phyloP scores from a whole-genome alignment of 2,888 invertebrate genomes.

The Athetis lepigone region DNA sequence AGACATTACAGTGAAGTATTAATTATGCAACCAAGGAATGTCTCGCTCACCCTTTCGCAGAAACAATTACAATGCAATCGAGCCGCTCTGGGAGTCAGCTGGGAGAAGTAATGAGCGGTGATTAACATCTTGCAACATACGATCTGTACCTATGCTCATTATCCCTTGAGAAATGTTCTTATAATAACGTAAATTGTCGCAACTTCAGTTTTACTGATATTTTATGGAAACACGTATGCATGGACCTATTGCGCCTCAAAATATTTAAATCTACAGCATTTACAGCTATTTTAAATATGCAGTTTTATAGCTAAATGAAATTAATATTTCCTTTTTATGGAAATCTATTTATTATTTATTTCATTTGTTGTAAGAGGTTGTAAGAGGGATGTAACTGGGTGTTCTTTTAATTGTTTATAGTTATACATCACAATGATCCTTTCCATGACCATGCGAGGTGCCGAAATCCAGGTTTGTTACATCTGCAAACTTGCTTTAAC shows the following conservation, averaged over 20 bases:
- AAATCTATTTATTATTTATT: too few relatives aligned
- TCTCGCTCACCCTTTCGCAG: constrained; percentile 64
- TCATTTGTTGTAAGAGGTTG: too few relatives aligned
- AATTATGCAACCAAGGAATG: constrained; percentile 55
- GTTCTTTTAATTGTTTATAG: too few relatives aligned
- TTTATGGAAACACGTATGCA: constrained; percentile 27
- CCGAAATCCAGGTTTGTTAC: too few relatives aligned
- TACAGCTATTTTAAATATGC: constrained; percentile 14
- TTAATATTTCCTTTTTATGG: too few relatives aligned
- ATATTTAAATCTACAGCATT: constrained; percentile 31
- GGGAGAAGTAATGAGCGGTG: constrained; percentile 68
- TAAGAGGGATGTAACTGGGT: too few relatives aligned
- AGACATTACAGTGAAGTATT: constrained; percentile 36
- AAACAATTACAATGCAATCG: constrained; percentile 72
- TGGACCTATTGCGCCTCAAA: constrained; percentile 22
- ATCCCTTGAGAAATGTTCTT: constrained; percentile 58
- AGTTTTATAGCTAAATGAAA: too few relatives aligned
- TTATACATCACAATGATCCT: too few relatives aligned
- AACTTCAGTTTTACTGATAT: constrained; percentile 38
- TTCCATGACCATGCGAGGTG: too few relatives aligned
- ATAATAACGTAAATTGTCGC: constrained; percentile 51
- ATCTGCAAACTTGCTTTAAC: too few relatives aligned
- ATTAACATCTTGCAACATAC: constrained; percentile 69
- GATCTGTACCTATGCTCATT: constrained; percentile 63
- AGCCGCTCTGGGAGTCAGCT: constrained; percentile 63